Percentiles rank a stretch among this genome's conserved stretches.
These are phyloP conservation scores for Myocastor coypus DNA, from an alignment of 2,113 vertebrate species.

Conservation along the genomic window DNA sequence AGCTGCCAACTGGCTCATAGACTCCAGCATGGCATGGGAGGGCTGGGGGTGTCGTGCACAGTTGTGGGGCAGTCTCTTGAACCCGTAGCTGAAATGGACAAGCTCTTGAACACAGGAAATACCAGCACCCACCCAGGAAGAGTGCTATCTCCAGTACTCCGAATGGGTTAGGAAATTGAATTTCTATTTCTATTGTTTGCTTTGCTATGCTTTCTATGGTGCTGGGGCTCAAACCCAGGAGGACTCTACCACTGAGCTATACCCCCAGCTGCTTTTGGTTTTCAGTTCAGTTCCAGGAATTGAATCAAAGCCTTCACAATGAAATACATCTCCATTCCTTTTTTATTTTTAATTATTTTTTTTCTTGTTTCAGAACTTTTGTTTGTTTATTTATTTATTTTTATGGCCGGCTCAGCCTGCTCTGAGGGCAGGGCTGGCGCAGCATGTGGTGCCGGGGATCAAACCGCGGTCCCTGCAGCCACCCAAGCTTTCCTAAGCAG, in stretches of 20 bases:
- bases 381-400: too few species aligned
- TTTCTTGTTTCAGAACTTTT: too few species aligned
- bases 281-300: neutral
- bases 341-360: too few species aligned
- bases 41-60: neutral
- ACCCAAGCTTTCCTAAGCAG: too few species aligned
- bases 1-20: neutral
- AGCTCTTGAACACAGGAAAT: neutral
- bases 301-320: neutral
- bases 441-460: too few species aligned
- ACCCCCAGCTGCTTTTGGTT: neutral
- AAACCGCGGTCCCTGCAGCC: too few species aligned
- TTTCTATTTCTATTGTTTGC: neutral
- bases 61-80: neutral
- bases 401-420: too few species aligned
- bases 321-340: neutral
- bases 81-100: neutral
- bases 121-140: neutral
- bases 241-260: neutral
- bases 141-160: neutral
- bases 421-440: too few species aligned
- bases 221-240: neutral
- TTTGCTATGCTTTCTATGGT: neutral
- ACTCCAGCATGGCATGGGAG: neutral
- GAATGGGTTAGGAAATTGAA: neutral